Base-by-base conservation (phyloP, 2,888 invertebrate genomes). In the Drosophila yooni region DNA sequence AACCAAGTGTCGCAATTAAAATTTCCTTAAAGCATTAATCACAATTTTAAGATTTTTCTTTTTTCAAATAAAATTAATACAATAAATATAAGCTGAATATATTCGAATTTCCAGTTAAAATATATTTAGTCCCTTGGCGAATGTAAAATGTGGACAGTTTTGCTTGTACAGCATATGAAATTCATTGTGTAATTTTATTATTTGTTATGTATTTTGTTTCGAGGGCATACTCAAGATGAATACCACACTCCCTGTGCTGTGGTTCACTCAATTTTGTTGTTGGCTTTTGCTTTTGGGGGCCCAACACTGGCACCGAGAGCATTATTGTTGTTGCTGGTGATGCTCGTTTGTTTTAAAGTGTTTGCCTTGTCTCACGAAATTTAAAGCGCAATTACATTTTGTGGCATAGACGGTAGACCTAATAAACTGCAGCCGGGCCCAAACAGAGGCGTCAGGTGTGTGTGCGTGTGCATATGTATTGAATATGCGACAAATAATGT, bases 371-470 rank as follows among this genome's bases (percentile, higher is more conserved):
- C 70, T 62, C 58, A 34, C 54, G 65, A 73, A 81, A 82, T 87
- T 81, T 87, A 87, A 87, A 69, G 87, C 84, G 79, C 83, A 87
- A 83, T 83, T 87, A 87, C 76, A 70, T 87, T 83, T 83, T 81
- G 87, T 70, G 84, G 82, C 87, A 78, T 78, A 86, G 83, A 77
- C 75, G 72, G 51, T 31, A 58, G 63, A 43, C 64, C 57, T 66
- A 71, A 64, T 65, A 74, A 79, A 82, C 74, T 79, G 72, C 69
- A 66, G 61, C 48, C 58, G 34, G 34, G 50, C 33, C 66, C 46
- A 5, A 18, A 18, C 25, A 38, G 2, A 13, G 51, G 56, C 50
- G 29, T 51, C 79, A 79, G 75, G 33, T 43, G 18, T 34, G 43
- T 29, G 38, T 56, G 43, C 36, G 52, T 56, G 38, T 63, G 40